Base-by-base conservation (phyloP, 2,888 invertebrate species). In the Eupithecia tripunctaria region DNA sequence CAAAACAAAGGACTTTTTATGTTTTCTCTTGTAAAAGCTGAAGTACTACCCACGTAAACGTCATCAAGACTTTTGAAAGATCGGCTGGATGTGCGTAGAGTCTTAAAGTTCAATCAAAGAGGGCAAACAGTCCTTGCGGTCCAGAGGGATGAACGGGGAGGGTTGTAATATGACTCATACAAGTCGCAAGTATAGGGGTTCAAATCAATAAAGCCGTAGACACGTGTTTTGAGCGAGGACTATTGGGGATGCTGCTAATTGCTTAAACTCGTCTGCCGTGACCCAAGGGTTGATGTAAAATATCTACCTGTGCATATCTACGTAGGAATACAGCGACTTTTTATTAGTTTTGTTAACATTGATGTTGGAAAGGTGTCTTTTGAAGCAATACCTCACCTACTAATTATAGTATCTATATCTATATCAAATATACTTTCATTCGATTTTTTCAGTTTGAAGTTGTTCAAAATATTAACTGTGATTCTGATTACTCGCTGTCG, bases 21-120 rank as follows among this genome's bases (percentile, higher is more conserved):
- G 6, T n/a, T 21, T 51, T 51, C 10, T 21, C 21, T 21, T 1
- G 21, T 51, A 10, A 51, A 51, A 12, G 10, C 12, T 8, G 21
- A 51, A 51, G 10, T 21, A 7, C 7, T 1, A 8, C 7, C 51
- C 51, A 21, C 3, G 21, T 1, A 51, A 21, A 21, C 21, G 12
- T n/a, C 21, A 51, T 21, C 21, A 51, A 51, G 10, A 51, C 51
- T 21, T 51, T 21, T 51, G n/a, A 51, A 21, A 21, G 21, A 51
- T 51, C 51, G 51, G 60, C 56, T 69, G 51, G 27, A 47, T 72
- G 51, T 63, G 29, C 8, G 63, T 47, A 70, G 43, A 63, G n/a
- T 86, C 88, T 89, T 88, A 82, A 87, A 90, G 89, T 91, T 89
- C 91, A 92, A 92, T 92, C 91, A 91, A 87, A 88, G 88, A 90